Conservation (phyloP, 1,140 invertebrate genomes). For the Lepidotrigona ventralis region DNA sequence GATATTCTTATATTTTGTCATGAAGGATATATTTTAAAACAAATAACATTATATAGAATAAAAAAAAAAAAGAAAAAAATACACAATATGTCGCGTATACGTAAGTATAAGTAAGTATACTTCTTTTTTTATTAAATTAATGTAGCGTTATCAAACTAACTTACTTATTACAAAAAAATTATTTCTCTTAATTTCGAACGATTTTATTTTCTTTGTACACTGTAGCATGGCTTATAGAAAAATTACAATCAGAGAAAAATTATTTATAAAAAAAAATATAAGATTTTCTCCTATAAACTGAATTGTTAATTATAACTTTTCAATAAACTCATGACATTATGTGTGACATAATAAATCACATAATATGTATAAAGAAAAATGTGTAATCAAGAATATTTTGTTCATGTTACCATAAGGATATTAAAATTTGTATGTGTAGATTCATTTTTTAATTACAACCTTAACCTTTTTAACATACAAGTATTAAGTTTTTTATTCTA, state of each 20-base stretch:
- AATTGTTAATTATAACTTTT: slow-evolving; percentile 61
- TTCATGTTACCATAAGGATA: slow-evolving; percentile 46
- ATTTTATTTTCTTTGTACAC: slow-evolving; percentile 55
- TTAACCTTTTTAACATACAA: slow-evolving; percentile 60
- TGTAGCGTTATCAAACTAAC: slow-evolving; percentile 31
- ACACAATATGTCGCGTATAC: slow-evolving; percentile 39
- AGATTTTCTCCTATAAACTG: slow-evolving; percentile 44
- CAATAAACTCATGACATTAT: slow-evolving; percentile 53
- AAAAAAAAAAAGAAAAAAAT: slow-evolving; percentile 23
- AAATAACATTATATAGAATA: slow-evolving; percentile 32
- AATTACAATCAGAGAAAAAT: slow-evolving; percentile 53
- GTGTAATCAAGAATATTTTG: slow-evolving; percentile 49
- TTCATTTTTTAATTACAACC: slow-evolving; percentile 60
- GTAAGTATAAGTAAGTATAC: slow-evolving; percentile 33
- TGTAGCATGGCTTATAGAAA: slow-evolving; percentile 59
- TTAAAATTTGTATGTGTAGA: slow-evolving; percentile 55
- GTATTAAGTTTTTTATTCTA: slow-evolving; percentile 63
- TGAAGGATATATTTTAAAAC: slow-evolving; percentile 48
- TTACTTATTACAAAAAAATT: slow-evolving; percentile 43
- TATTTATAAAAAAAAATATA: slow-evolving; percentile 38
- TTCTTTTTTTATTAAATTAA: slow-evolving; percentile 54
- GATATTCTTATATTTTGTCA: slow-evolving; percentile 38
- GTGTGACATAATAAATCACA: slow-evolving; percentile 50
- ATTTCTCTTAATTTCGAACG: slow-evolving; percentile 43
- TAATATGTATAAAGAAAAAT: slow-evolving; percentile 48